Conservation (phyloP, 2,888 invertebrate species). For the Caenorhabditis auriculariae region DNA sequence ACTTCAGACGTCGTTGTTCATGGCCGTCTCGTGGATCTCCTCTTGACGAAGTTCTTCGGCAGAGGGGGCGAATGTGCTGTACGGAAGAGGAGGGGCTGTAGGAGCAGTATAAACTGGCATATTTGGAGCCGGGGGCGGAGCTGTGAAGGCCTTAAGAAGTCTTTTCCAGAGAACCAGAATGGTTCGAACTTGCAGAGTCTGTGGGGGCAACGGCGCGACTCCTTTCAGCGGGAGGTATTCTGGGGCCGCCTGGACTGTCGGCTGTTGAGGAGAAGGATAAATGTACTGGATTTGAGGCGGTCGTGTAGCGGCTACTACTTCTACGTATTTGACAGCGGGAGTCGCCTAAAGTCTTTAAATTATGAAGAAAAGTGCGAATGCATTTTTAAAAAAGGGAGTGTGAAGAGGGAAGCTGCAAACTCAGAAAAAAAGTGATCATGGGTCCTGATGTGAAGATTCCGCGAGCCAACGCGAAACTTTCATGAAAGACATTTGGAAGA, state of each 20-base stretch:
- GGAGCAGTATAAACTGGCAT: conserved; percentile 9
- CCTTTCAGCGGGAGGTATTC: too few relatives aligned
- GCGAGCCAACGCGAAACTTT: too few relatives aligned
- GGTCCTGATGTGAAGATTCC: too few relatives aligned
- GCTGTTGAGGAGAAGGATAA: background rate
- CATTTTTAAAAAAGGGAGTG: too few relatives aligned
- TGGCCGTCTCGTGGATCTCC: background rate
- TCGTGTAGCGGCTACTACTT: too few relatives aligned
- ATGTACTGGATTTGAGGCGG: background rate
- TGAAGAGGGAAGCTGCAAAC: too few relatives aligned
- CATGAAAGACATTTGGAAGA: too few relatives aligned
- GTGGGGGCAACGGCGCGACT: too few relatives aligned
- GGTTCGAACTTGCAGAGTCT: conserved; percentile 16
- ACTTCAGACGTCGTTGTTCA: conserved; percentile 1
- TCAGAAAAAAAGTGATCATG: too few relatives aligned
- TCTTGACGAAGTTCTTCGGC: background rate
- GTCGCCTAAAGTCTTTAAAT: too few relatives aligned
- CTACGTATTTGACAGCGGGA: too few relatives aligned
- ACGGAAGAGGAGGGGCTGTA: background rate
- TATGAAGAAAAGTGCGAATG: too few relatives aligned
- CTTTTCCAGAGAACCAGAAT: background rate
- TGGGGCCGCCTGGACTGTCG: conserved; percentile 14
- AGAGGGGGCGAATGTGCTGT: conserved; percentile 12
- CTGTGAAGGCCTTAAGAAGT: conserved; percentile 7
- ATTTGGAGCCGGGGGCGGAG: conserved; percentile 7